Base-by-base conservation (phyloP, 1,140 invertebrate genomes). In the Dendrolimus kikuchii region DNA sequence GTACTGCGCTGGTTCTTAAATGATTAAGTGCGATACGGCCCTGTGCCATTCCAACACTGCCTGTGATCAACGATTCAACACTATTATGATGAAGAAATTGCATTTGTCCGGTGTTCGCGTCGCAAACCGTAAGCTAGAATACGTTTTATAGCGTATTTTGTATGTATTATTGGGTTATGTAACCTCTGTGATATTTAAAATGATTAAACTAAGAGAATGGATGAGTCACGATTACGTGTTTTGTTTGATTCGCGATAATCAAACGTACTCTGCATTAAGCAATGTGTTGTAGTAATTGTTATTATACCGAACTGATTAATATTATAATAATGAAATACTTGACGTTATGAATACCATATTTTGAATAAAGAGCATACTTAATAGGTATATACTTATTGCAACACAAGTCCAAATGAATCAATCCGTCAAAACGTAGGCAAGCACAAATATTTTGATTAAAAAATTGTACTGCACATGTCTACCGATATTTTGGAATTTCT, bases 111-210 rank as follows among this genome's bases (percentile, higher is more conserved):
- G 79, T 78, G 71, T 70, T 66, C 59, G 64, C 62, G 69, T 74
- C 76, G 71, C 73, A 77, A 74, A 69, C 58, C 70, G 64, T 73
- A 64, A 65, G 66, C 23, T 71, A 69, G 59, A 54, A 56, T 69
- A 63, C 50, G 59, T 59, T 53, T 55, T 63, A 60, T 62, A 54
- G 49, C 23, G 55, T 67, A 67, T 43, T 40, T 40, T 55, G 42
- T 57, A 53, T 54, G 42, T 39, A 37, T 66, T 66, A 63, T 55
- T 59, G 56, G 60, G 61, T 68, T 71, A 77, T 73, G 65, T 77
- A 76, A 77, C 68, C 70, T 77, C 81, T 84, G 81, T 84, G 81
- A 84, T 84, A 84, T 81, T 79, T 81, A 76, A 76, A 63, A 71
- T 61, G 68, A 71, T 78, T 79, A 78, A 23, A 74, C 67, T 77